phyloP scores from a whole-genome alignment of 2,113 vertebrate genomes.

The Indri indri region DNA sequence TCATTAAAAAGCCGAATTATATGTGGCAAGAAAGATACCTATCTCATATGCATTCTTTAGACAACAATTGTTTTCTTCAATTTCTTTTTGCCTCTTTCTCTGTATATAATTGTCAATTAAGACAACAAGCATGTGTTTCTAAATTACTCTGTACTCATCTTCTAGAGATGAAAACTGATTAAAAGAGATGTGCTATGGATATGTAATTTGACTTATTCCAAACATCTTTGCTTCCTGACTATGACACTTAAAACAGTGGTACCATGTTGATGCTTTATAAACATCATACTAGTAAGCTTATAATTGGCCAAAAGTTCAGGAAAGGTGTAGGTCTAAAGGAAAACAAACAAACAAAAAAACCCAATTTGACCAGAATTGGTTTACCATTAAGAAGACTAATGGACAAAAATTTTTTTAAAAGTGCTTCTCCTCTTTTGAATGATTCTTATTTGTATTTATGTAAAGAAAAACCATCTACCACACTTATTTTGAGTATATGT shows the following conservation, averaged over 20 bases:
- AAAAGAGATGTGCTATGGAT: not conserved
- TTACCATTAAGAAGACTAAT: not conserved
- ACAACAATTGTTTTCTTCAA: not conserved
- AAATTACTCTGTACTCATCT: slow-evolving; percentile 21
- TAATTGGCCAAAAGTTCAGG: slow-evolving; percentile 19
- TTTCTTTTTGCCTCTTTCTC: not conserved
- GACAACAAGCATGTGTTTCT: slow-evolving; percentile 42
- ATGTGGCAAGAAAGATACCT: not conserved
- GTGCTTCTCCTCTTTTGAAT: not conserved
- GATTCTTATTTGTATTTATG: not conserved
- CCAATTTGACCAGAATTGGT: not conserved
- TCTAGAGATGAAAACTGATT: slow-evolving; percentile 51
- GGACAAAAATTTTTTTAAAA: not conserved
- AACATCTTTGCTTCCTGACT: not conserved
- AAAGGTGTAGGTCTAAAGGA: not conserved
- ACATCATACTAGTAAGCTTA: slow-evolving; percentile 16
- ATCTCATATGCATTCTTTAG: not conserved
- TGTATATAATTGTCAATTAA: slow-evolving; percentile 55
- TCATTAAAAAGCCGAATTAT: slow-evolving; percentile 33
- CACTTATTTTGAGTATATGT: not conserved
- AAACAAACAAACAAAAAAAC: no score
- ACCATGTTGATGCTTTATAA: not conserved
- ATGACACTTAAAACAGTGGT: not conserved
- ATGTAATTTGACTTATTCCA: not conserved
- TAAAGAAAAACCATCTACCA: not conserved